Evolutionary conservation across 2,888 invertebrate genomes (phyloP), one percentile per base, ranked within the genome.

Genomic region (Helicoverpa assulta): DNA sequence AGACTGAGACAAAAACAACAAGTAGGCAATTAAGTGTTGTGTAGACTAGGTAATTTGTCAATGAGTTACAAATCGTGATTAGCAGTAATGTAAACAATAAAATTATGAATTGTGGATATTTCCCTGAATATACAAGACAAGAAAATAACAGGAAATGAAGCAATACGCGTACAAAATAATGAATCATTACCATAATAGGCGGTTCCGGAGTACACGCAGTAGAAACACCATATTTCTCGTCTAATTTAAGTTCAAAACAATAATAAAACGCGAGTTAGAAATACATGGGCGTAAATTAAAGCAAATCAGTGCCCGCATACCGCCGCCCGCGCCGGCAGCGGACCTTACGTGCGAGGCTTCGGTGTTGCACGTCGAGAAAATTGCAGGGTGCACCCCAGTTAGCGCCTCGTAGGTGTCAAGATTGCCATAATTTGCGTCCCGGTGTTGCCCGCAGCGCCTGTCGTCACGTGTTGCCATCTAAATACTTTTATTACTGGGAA

Each of bases 361-460:
- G 65, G 63, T 70, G 73, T 69, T 88, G 87, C 92, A 93, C 91
- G 92, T 92, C 89, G 83, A 72, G 87, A 89, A 95, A 95, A 95
- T 95, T 95, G 92, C 81, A 92, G 95, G 95, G 91, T 92, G 87
- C 88, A 81, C 76, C 83, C 82, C 93, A 93, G 96, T 96, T 96
- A 96, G 94, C 96, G 93, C 95, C 95, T 96, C 90, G 89, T 91
- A 96, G 96, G 96, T 96, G 96, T 95, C 92, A 93, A 91, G 90
- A 95, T 96, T 95, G 95, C 95, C 93, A 91, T 96, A 95, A 96
- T 96, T 96, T 95, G 93, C 93, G 90, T 89, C 89, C 83, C 87
- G 84, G 88, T 88, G 89, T 88, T 76, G 91, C 95, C 94, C 74
- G 89, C 88, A 92, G 95, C 93, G 89, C 83, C 91, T 94, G 95